Conservation (phyloP, 2,888 invertebrate genomes). For the Habroteleia sp. region DNA sequence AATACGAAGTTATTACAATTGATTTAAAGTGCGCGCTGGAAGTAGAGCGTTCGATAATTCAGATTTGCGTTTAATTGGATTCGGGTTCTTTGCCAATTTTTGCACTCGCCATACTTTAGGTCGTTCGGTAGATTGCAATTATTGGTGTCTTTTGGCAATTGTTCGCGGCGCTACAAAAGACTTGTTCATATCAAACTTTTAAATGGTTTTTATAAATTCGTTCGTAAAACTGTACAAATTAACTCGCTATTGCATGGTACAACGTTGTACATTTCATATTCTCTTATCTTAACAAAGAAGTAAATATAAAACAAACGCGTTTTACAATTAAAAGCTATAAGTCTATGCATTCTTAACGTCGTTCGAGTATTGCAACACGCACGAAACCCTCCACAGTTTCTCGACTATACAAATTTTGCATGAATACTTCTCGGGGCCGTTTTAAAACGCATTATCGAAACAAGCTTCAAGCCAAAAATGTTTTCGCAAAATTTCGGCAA, state of each 20-base stretch:
- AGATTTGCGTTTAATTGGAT: constrained; percentile 1
- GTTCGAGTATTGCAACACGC: no score
- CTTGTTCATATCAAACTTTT: constrained; percentile 21
- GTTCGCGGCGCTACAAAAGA: background rate
- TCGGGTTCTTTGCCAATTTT: background rate
- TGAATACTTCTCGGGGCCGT: no score
- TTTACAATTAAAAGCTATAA: background rate
- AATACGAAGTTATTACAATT: constrained; percentile 7
- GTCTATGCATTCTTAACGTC: constrained; percentile 7
- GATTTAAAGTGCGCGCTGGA: background rate
- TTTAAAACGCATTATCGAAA: no score
- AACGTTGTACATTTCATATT: constrained; percentile 36
- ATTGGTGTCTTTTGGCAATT: background rate
- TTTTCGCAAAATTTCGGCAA: constrained; percentile 24
- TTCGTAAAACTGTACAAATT: constrained; percentile 37
- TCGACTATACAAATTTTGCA: background rate
- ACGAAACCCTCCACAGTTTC: constrained; percentile 1
- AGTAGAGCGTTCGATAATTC: constrained; percentile 7
- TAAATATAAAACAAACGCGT: constrained; percentile 1
- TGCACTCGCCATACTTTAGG: background rate
- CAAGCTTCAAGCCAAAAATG: no score
- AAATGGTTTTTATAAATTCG: constrained; percentile 28
- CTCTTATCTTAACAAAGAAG: constrained; percentile 19
- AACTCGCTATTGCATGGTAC: constrained; percentile 25
- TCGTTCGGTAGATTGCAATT: background rate